Evolutionary conservation across 2,888 invertebrate genomes (phyloP).

Genomic region (Melanotus villosus): DNA sequence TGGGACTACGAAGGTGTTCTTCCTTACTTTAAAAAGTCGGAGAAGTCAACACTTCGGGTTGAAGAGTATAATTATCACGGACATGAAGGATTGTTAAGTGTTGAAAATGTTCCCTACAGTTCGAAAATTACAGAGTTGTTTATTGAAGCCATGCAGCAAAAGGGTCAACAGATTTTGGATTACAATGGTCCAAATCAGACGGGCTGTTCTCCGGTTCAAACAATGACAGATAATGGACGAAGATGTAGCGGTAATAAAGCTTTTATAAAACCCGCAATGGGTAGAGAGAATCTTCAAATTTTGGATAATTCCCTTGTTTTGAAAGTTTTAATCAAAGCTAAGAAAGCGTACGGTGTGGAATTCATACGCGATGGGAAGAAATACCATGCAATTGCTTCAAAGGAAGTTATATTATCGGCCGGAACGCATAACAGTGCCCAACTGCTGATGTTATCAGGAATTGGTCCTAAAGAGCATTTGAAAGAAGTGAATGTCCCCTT

Average conservation of each 20-base stretch:
- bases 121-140: background rate
- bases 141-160: background rate
- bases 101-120: background rate
- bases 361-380: constrained; percentile 1
- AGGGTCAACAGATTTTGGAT: background rate
- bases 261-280: constrained; percentile 2
- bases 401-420: background rate
- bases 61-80: background rate
- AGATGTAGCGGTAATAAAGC: constrained; percentile 11
- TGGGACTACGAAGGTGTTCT: constrained; percentile 15
- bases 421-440: background rate
- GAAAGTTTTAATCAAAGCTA: background rate
- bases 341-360: constrained; percentile 4
- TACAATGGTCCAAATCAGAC: constrained; percentile 13
- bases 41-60: background rate
- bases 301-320: background rate
- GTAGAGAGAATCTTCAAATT: background rate
- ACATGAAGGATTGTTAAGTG: constrained; percentile 5
- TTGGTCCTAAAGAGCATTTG: constrained; percentile 1
- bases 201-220: background rate
- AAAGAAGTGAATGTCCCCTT: background rate
- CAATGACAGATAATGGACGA: background rate
- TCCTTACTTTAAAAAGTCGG: background rate
- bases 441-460: constrained; percentile 2
- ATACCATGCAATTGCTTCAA: background rate